Conservation (phyloP, 1,140 invertebrate genomes). For the Samia ricini region DNA sequence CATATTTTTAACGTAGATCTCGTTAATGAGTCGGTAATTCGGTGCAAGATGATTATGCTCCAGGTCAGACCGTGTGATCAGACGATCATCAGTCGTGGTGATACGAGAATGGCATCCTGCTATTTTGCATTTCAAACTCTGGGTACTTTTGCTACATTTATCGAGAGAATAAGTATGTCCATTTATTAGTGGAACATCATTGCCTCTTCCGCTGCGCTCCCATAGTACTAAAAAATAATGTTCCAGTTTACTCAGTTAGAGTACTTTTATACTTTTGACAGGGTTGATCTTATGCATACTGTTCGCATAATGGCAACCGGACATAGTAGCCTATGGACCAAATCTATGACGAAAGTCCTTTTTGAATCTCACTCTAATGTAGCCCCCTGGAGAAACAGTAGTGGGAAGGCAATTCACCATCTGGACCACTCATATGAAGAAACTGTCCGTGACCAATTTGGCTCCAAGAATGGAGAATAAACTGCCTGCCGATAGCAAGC, state of each 20-base stretch:
- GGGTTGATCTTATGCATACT: no score
- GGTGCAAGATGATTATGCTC: conserved; percentile 18
- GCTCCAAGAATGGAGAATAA: no score
- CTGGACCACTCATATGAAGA: no score
- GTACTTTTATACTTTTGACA: no score
- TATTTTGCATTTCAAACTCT: conserved; percentile 5
- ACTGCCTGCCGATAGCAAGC: no score
- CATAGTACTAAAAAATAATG: background rate
- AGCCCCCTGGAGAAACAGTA: no score
- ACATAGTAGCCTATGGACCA: no score
- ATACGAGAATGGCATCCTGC: background rate
- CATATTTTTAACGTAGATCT: conserved; percentile 1
- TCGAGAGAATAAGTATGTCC: background rate
- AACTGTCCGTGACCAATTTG: no score
- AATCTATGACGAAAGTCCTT: no score
- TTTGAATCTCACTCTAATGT: no score
- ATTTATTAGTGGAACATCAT: background rate
- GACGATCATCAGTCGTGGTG: background rate
- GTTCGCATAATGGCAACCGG: no score
- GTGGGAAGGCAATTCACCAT: no score
- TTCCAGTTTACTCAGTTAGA: background rate
- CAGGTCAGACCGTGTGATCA: background rate
- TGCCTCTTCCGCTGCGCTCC: background rate
- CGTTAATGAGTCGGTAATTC: conserved; percentile 15
- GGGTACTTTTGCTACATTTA: background rate